A percentile compares a stretch with the other conserved stretches of the same genome.
Evolutionary conservation across 2,888 invertebrate species (phyloP).

Genomic region (Hofmannophila pseudospretella): DNA sequence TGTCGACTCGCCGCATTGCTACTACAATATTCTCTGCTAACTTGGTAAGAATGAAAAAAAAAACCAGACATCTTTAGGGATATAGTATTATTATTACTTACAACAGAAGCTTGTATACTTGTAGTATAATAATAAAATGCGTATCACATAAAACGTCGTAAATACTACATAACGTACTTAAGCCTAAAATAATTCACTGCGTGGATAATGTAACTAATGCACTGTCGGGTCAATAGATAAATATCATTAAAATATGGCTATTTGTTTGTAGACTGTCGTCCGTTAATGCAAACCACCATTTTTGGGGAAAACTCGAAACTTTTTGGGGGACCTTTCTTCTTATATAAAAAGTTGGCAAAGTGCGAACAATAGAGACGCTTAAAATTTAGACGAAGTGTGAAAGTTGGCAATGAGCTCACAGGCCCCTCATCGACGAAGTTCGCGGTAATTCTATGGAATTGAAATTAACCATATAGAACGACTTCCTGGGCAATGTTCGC

Average conservation of each 20-base stretch:
- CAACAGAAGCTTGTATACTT: constrained; percentile 78
- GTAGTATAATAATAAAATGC: constrained; percentile 73
- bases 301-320: too few relatives aligned
- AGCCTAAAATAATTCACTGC: constrained; percentile 62
- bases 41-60: constrained; percentile 4
- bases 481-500: too few relatives aligned
- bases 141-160: constrained; percentile 76
- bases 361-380: too few relatives aligned
- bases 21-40: not conserved
- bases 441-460: too few relatives aligned
- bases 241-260: constrained; percentile 70
- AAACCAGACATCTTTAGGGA: constrained; percentile 10
- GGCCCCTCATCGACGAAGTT: too few relatives aligned
- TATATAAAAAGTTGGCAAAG: too few relatives aligned
- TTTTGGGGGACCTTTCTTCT: too few relatives aligned
- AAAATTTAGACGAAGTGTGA: too few relatives aligned
- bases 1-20: not conserved
- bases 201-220: constrained; percentile 44
- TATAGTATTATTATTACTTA: constrained; percentile 51
- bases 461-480: too few relatives aligned
- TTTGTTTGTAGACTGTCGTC: too few relatives aligned
- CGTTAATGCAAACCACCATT: too few relatives aligned
- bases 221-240: constrained; percentile 33
- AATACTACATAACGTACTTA: constrained; percentile 76
- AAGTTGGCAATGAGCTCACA: too few relatives aligned